Conservation (phyloP, 2,797 vertebrate species). For the Platalea minor region DNA sequence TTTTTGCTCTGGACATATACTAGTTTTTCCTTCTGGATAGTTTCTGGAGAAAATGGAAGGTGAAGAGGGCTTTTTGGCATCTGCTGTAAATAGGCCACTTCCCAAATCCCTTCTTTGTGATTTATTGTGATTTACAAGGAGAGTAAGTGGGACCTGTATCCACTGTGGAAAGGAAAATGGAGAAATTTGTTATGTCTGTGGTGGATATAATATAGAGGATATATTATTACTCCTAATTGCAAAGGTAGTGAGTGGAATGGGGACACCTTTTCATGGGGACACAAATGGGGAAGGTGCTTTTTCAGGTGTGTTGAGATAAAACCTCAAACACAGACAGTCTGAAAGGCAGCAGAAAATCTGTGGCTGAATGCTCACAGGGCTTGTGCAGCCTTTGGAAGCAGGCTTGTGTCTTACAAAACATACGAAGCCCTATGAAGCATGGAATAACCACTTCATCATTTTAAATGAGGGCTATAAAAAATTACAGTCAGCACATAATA, state of each 20-base stretch:
- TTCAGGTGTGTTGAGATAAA: background rate
- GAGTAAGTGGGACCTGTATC: background rate
- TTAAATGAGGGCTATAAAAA: slow-evolving; percentile 61
- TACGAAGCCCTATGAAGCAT: slow-evolving; percentile 34
- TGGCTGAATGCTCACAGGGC: background rate
- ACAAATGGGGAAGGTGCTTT: background rate
- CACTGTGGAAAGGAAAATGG: background rate
- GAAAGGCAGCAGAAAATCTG: background rate
- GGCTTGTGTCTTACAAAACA: slow-evolving; percentile 3
- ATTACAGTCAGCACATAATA: slow-evolving; percentile 59
- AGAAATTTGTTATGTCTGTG: background rate
- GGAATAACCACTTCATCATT: slow-evolving; percentile 61
- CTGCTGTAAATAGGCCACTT: background rate
- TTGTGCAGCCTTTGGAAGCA: background rate
- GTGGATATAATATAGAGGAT: background rate
- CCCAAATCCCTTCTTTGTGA: background rate
- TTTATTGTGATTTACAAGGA: background rate
- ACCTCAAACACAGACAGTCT: background rate
- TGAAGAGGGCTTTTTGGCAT: background rate
- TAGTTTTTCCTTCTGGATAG: background rate
- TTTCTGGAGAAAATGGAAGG: background rate
- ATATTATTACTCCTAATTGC: background rate
- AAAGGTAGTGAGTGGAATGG: background rate
- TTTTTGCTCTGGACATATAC: background rate
- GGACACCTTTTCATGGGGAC: background rate